Percentiles rank a stretch among this genome's conserved stretches.
Evolutionary conservation across 2,797 vertebrate genomes (phyloP).

Genomic region (Mastacembelus armatus): DNA sequence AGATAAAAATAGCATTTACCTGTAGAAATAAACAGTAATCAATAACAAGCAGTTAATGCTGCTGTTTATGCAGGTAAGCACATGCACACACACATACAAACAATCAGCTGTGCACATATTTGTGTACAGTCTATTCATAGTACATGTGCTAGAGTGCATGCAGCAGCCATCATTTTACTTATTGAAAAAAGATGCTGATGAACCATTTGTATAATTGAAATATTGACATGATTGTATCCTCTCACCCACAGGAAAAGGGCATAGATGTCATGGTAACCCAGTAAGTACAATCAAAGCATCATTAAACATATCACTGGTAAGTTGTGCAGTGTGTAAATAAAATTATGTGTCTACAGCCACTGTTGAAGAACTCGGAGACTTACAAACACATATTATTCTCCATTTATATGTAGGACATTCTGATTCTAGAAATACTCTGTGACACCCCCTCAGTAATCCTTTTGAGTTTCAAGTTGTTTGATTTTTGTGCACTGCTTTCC

Average conservation of each 20-base stretch:
- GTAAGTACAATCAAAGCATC: slow-evolving; percentile 1
- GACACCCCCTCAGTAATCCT: slow-evolving; percentile 52
- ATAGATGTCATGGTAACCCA: not conserved
- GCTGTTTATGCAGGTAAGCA: slow-evolving; percentile 21
- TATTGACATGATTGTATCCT: not conserved
- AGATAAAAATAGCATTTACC: slow-evolving; percentile 50
- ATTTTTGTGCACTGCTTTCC: slow-evolving; percentile 16
- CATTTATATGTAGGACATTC: slow-evolving; percentile 44
- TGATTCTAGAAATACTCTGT: slow-evolving; percentile 47
- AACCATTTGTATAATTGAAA: slow-evolving; percentile 12
- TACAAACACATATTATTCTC: slow-evolving; percentile 16
- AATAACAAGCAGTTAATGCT: slow-evolving; percentile 46
- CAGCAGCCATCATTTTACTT: not conserved
- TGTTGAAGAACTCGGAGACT: not conserved
- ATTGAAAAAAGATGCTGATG: slow-evolving; percentile 12
- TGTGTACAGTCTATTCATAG: slow-evolving; percentile 14
- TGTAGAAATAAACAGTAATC: slow-evolving; percentile 42
- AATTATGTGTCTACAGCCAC: slow-evolving; percentile 8
- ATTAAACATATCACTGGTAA: not conserved
- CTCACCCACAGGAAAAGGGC: slow-evolving; percentile 1
- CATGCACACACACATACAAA: not conserved
- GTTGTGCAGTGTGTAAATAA: not conserved
- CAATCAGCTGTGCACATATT: not conserved
- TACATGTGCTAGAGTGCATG: not conserved
- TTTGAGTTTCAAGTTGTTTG: slow-evolving; percentile 19